Evolutionary conservation across 2,113 vertebrate species (phyloP).

Genomic region (Chloebia gouldiae): DNA sequence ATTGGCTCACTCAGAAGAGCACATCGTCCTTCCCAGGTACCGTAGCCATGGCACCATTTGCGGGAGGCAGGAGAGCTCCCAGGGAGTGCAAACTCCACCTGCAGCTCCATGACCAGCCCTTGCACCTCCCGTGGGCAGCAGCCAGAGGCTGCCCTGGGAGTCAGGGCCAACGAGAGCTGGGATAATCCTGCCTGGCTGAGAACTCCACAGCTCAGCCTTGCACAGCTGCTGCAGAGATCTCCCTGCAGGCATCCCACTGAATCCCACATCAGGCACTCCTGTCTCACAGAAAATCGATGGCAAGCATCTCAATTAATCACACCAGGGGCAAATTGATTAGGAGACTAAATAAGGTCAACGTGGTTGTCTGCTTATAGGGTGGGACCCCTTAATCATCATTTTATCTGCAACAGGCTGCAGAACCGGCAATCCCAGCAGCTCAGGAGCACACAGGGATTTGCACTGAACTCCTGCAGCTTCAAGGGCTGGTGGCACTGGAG

Average conservation of each 20-base stretch:
- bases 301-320: slow-evolving; percentile 83
- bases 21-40: not conserved
- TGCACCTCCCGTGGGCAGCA: accelerated
- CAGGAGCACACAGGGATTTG: not conserved
- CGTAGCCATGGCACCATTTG: accelerated
- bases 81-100: not conserved
- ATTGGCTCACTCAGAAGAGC: accelerated
- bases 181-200: not conserved
- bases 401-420: slow-evolving; percentile 68
- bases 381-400: slow-evolving; percentile 84
- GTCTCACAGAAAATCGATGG: slow-evolving; percentile 71
- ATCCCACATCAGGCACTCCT: not conserved
- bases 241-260: not conserved
- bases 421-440: slow-evolving; percentile 8
- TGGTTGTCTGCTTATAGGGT: slow-evolving; percentile 81
- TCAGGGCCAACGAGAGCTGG: accelerated
- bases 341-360: slow-evolving; percentile 84
- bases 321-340: slow-evolving; percentile 77
- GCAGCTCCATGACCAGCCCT: accelerated
- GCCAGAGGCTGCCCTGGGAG: not conserved
- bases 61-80: accelerated
- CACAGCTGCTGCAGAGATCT: accelerated
- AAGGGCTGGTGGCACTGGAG: not conserved
- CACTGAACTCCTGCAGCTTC: not conserved
- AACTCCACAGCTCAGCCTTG: not conserved